A percentile compares a stretch with the other conserved stretches of the same genome.
Conservation (phyloP, 2,888 invertebrate genomes). For the Nephrocerus scutellatus region DNA sequence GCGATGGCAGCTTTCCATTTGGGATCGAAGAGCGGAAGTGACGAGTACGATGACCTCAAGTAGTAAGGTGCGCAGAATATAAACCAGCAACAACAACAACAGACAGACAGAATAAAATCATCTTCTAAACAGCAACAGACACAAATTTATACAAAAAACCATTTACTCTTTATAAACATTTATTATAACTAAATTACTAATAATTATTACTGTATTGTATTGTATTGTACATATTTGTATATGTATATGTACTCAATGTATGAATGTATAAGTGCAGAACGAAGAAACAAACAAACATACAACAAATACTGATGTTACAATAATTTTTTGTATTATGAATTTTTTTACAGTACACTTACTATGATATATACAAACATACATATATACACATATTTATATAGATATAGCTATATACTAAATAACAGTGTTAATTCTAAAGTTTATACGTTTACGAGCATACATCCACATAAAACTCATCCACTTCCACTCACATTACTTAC, state of each 20-base stretch:
- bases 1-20: slow-evolving; percentile 40
- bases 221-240: not conserved
- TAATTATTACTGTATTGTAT: no score
- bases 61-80: slow-evolving; percentile 18
- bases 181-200: no score
- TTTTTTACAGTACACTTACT: slow-evolving; percentile 28
- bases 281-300: slow-evolving; percentile 3
- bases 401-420: slow-evolving; percentile 14
- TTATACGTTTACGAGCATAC: no score
- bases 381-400: slow-evolving; percentile 20
- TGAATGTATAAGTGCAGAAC: no score
- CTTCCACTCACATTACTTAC: no score
- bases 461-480: no score
- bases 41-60: slow-evolving; percentile 46
- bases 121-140: not conserved
- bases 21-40: slow-evolving; percentile 45
- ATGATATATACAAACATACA: slow-evolving; percentile 12
- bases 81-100: slow-evolving; percentile 1
- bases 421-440: no score
- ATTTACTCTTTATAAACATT: slow-evolving; percentile 20
- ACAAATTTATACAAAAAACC: slow-evolving; percentile 21
- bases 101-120: not conserved
- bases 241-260: slow-evolving; percentile 14
- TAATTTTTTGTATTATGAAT: slow-evolving; percentile 11
- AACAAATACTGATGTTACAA: slow-evolving; percentile 9